phyloP scores from a whole-genome alignment of 2,888 invertebrate genomes.

The Acrocyrtus sp. region DNA sequence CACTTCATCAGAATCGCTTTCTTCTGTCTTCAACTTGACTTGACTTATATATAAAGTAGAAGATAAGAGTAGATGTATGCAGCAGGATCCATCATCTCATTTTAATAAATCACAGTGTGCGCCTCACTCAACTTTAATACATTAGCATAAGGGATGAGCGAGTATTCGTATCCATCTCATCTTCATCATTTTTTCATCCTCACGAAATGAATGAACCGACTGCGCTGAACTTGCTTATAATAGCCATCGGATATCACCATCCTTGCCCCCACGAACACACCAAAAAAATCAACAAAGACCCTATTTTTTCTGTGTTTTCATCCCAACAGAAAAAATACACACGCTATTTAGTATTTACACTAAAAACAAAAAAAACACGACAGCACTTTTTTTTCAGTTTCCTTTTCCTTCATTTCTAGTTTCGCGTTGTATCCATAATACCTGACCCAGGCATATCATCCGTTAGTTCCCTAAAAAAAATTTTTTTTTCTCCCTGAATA shows the following conservation, averaged over 20 bases:
- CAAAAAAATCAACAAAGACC: conserved; percentile 10
- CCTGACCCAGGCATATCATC: not conserved
- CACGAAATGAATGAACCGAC: no score
- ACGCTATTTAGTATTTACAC: no score
- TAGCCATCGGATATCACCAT: not conserved
- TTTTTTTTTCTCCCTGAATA: not conserved
- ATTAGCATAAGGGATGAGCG: conserved; percentile 4
- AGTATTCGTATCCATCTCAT: conserved; percentile 5
- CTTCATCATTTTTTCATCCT: not conserved
- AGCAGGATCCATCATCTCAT: not conserved
- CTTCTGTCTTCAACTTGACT: not conserved
- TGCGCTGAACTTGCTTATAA: no score
- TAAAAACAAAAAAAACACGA: no score
- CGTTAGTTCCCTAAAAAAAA: not conserved
- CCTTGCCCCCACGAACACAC: not conserved
- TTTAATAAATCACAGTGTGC: conserved; percentile 17
- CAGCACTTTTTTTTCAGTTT: no score
- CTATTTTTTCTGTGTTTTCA: not conserved
- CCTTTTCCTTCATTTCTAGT: not conserved
- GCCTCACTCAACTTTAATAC: not conserved
- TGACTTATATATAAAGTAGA: conserved; percentile 11
- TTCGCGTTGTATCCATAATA: not conserved
- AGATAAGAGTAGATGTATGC: conserved; percentile 1
- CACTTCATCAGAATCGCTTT: not conserved
- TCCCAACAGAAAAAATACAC: not conserved